Evolutionary conservation across 2,888 invertebrate genomes (phyloP), one percentile per base, ranked within the genome.

Genomic region (Drosophila meridionalis): DNA sequence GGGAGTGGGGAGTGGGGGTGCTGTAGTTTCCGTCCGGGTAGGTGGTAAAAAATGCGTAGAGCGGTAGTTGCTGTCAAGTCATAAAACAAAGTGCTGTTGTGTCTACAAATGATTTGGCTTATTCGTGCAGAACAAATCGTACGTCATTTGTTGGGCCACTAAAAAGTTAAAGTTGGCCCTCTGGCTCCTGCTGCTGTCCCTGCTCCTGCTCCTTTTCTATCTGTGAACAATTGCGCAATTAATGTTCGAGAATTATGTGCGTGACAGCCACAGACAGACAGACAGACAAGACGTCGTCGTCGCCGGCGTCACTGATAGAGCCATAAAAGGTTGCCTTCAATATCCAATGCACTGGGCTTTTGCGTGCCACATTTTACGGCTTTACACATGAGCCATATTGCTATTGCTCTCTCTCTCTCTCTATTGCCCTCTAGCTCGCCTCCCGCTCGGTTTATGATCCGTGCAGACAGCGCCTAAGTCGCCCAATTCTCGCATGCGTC

Each of bases 71-170:
- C 82, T 80, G 88, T 71, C 76, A 85, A 66, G 89, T 84, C 76
- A 84, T 89, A 86, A 86, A 86, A 86, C 80, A 86, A 86, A 86
- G 87, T 89, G 84, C 89, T 78, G 68, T 68, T 67, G 78, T 84
- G 80, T 78, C 89, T 86, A 88, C 85, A 86, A 86, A 88, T 87
- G 82, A 84, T 86, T 86, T 79, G 84, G 87, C 89, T 89, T 87
- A 89, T 86, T 86, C 89, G 82, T 86, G 86, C 89, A 89, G 87
- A 89, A 89, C 87, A 86, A 86, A 87, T 86, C 87, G 89, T 81
- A 82, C 84, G 86, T 84, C 89, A 86, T 86, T 86, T 84, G 86
- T 84, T 88, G 89, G 69, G 74, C 82, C 70, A 86, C 86, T 86
- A 84, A 87, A 89, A 86, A 83, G 81, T 83, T 83, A 69, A 81